Percentiles rank a stretch among this genome's conserved stretches.
Conservation (phyloP, 2,888 invertebrate species). For the Chloroclystis v-ata region DNA sequence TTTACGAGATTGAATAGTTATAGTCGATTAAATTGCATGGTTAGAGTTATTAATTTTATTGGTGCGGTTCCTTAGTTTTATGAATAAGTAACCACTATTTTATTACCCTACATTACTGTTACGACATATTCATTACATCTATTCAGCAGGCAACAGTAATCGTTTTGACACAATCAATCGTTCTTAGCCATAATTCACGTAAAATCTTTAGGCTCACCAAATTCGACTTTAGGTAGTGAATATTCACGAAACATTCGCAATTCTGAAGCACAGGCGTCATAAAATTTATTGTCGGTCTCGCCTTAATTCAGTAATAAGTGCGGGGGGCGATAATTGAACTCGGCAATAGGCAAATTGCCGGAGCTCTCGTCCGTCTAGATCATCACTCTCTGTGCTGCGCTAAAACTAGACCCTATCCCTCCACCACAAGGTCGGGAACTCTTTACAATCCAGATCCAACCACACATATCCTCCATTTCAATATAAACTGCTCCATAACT, state of each 20-base stretch:
- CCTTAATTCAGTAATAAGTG: conserved; percentile 75
- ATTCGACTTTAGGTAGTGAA: conserved; percentile 30
- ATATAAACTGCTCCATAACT: conserved; percentile 55
- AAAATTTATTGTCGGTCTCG: conserved; percentile 66
- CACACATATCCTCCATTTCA: conserved; percentile 41
- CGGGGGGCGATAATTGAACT: conserved; percentile 76
- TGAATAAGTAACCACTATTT: conserved; percentile 39
- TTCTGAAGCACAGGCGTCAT: conserved; percentile 65
- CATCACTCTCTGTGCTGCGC: conserved; percentile 35
- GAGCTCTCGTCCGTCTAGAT: conserved; percentile 50
- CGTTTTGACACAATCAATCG: no score
- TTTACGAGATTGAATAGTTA: conserved; percentile 14
- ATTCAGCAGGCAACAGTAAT: neutral
- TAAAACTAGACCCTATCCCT: conserved; percentile 41
- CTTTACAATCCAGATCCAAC: conserved; percentile 28
- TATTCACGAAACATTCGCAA: conserved; percentile 49
- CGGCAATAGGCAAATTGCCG: conserved; percentile 76
- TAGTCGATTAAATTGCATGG: conserved; percentile 16
- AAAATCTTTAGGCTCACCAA: neutral
- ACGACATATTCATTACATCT: conserved; percentile 33
- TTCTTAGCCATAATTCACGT: no score
- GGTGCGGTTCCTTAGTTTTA: conserved; percentile 41
- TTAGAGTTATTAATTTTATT: conserved; percentile 52
- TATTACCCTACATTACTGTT: conserved; percentile 49
- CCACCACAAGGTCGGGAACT: conserved; percentile 38